Evolutionary conservation across 2,797 vertebrate genomes (phyloP), one percentile per base, ranked within the genome.

Genomic region (Scleropages formosus): DNA sequence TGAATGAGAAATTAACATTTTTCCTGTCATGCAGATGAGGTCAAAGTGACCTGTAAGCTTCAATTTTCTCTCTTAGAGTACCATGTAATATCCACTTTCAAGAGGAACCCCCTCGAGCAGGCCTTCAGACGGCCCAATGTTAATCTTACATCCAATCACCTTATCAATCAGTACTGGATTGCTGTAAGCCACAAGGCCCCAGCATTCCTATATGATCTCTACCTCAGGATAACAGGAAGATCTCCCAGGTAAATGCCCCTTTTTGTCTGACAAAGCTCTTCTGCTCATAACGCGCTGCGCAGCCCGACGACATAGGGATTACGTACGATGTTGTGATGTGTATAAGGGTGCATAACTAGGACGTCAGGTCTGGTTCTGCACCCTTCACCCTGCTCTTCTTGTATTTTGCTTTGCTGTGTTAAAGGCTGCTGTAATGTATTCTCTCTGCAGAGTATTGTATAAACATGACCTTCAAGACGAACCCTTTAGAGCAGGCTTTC

Each of bases 151-250:
- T 94, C 96, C 93, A 97, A 99, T 97, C 96, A 96, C 92, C 96
- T 99, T 89, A 98, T 99, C 93, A 98, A 99, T 97, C 96, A 99
- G 90, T 99, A 99, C 93, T 99, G 98, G 98, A 98, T 98, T 90
- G 95, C 96, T 90, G 98, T 99, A 87, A 99, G 97, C 95, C 98
- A 99, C 93, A 99, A 98, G 90, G 96, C 96, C 89, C 96, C 97
- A 93, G 98, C 98, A 91, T 94, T 99, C 94, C 93, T 99, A 75
- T 99, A 99, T 93, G 98, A 99, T 94, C 93, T 96, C 94, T 97
- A 96, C 95, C 96, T 99, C 93, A 96, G 97, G 95, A 95, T 99
- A 93, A 96, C 94, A 86, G 98, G 98, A 96, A 95, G 94, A 94
- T 95, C 95, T 90, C 98, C 98, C 95, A 99, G 98, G 98, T 99